phyloP scores from a whole-genome alignment of 2,888 invertebrate species.

The Drosophila histrio region DNA sequence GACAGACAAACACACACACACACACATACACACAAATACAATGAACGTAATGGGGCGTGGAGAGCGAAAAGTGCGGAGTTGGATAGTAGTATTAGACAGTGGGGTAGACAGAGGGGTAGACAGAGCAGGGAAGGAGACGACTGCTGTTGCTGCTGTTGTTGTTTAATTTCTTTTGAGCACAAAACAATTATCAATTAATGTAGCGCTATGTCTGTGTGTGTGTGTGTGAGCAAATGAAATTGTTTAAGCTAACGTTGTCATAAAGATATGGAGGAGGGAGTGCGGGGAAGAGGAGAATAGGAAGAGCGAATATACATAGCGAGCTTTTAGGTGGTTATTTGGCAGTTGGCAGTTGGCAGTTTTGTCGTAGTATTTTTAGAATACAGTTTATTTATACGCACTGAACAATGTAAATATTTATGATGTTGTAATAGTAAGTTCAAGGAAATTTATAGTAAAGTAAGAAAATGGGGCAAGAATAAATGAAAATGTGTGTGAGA shows the following conservation, averaged over 20 bases:
- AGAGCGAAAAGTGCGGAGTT: constrained; percentile 29
- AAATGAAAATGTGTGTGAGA: neutral
- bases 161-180: constrained; percentile 77
- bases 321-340: constrained; percentile 5
- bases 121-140: constrained; percentile 4
- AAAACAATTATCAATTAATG: constrained; percentile 79
- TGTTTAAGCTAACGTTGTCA: constrained; percentile 63
- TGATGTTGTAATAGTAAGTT: constrained; percentile 27
- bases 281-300: neutral
- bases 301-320: neutral
- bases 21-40: neutral
- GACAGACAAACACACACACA: constrained; percentile 20
- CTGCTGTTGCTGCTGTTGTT: constrained; percentile 35
- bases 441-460: neutral
- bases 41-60: constrained; percentile 63
- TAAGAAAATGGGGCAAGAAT: neutral
- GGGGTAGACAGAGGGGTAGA: neutral
- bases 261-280: neutral
- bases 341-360: constrained; percentile 22
- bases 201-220: constrained; percentile 55
- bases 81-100: constrained; percentile 6
- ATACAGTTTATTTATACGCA: constrained; percentile 27
- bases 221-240: constrained; percentile 62
- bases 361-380: constrained; percentile 20
- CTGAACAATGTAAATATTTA: constrained; percentile 59